Evolutionary conservation across 2,888 invertebrate species (phyloP).

Genomic region (Octonoba sinensis): DNA sequence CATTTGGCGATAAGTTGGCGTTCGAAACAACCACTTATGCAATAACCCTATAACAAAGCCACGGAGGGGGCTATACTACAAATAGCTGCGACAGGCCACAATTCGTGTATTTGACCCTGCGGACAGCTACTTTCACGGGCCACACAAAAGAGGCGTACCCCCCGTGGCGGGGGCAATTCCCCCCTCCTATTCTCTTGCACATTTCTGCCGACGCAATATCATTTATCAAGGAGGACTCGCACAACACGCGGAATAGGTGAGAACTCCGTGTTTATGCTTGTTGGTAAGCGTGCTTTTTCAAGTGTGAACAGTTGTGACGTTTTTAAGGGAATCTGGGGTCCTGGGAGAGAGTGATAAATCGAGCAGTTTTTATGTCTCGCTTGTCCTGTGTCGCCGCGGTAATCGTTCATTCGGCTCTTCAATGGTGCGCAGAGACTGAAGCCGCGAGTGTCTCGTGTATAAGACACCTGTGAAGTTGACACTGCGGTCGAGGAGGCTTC

Average conservation of each 20-base stretch:
- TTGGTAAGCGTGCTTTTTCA: conserved; percentile 46
- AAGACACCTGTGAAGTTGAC: not conserved
- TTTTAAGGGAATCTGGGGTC: conserved; percentile 11
- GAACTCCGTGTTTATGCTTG: conserved; percentile 58
- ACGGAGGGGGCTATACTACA: conserved; percentile 27
- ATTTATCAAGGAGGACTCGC: conserved; percentile 33
- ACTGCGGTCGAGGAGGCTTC: not conserved
- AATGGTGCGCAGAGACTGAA: not conserved
- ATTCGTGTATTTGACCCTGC: conserved; percentile 50
- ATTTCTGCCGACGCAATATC: conserved; percentile 41
- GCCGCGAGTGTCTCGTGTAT: not conserved
- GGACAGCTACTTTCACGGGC: conserved; percentile 56
- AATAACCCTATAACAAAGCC: conserved; percentile 16
- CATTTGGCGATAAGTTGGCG: conserved; percentile 13
- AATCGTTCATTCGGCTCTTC: conserved; percentile 10
- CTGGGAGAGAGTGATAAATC: conserved; percentile 31
- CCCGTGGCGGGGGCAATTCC: conserved; percentile 8
- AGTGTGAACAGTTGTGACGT: conserved; percentile 56
- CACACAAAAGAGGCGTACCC: conserved; percentile 32
- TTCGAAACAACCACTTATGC: not conserved
- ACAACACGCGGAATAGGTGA: conserved; percentile 24
- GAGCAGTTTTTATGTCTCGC: not conserved
- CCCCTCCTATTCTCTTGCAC: not conserved
- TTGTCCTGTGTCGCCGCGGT: not conserved
- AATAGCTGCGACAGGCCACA: conserved; percentile 50